Conservation (phyloP, 2,888 invertebrate species). For the Charanyca ferruginea region DNA sequence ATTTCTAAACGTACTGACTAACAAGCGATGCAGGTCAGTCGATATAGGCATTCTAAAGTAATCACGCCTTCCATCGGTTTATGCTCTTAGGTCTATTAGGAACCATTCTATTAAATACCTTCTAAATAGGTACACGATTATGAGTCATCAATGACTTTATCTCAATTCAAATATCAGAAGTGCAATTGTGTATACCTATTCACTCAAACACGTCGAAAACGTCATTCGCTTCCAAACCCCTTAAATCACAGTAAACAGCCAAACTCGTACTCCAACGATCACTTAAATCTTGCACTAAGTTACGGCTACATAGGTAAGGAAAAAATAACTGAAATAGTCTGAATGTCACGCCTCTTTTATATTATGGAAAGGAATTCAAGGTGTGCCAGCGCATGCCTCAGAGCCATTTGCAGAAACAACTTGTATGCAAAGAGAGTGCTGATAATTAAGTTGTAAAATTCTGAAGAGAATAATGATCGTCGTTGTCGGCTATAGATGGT, state of each 20-base stretch:
- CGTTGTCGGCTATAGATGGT: slow-evolving; percentile 23
- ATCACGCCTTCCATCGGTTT: not conserved
- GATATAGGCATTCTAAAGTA: not conserved
- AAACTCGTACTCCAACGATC: slow-evolving; percentile 2
- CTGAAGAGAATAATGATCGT: slow-evolving; percentile 55
- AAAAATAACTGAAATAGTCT: slow-evolving; percentile 42
- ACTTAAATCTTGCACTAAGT: not conserved
- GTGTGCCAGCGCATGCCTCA: slow-evolving; percentile 55
- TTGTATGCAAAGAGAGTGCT: slow-evolving; percentile 60
- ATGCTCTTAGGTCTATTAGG: not conserved
- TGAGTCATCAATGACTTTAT: no score
- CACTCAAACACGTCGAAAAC: no score
- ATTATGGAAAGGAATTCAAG: slow-evolving; percentile 60
- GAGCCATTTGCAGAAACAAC: slow-evolving; percentile 61
- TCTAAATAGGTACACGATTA: no score
- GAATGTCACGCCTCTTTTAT: slow-evolving; percentile 52
- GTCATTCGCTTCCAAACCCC: no score
- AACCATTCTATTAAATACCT: not conserved
- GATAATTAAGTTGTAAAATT: slow-evolving; percentile 63
- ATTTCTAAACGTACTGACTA: slow-evolving; percentile 27
- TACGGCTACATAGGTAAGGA: slow-evolving; percentile 21
- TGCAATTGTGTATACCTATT: no score
- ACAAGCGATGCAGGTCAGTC: not conserved
- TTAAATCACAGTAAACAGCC: not conserved
- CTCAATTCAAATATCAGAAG: no score